A percentile compares a stretch with the other conserved stretches of the same genome.
phyloP scores from a whole-genome alignment of 1,140 invertebrate species.

The Sycophaga agraensis region DNA sequence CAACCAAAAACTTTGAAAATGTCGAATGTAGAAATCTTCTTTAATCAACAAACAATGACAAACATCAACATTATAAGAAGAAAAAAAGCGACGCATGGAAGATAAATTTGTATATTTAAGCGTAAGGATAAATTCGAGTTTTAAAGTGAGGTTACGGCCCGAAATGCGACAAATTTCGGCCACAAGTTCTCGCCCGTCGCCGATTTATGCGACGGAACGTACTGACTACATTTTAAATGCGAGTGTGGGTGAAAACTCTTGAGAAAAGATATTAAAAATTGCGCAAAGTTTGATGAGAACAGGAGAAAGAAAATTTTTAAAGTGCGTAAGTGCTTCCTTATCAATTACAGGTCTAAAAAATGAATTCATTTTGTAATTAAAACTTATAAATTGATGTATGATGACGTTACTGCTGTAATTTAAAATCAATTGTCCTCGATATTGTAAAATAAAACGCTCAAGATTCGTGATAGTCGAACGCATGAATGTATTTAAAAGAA shows the following conservation, averaged over 20 bases:
- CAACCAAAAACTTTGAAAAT: neutral
- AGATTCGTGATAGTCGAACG: no score
- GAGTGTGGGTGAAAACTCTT: constrained; percentile 27
- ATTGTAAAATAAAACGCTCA: no score
- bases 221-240: constrained; percentile 52
- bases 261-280: constrained; percentile 1
- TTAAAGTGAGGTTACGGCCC: constrained; percentile 32
- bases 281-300: neutral
- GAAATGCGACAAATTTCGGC: constrained; percentile 9
- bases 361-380: no score
- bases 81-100: constrained; percentile 14
- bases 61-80: neutral
- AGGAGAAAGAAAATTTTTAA: neutral
- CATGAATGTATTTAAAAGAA: no score
- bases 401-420: no score
- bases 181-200: constrained; percentile 34
- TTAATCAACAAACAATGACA: no score
- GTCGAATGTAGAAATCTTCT: neutral
- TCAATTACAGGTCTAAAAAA: constrained; percentile 4
- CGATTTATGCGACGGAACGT: constrained; percentile 40
- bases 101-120: constrained; percentile 23
- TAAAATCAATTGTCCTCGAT: no score
- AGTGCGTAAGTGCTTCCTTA: constrained; percentile 25
- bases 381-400: no score
- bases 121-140: constrained; percentile 21